Base-by-base conservation (phyloP, 2,888 invertebrate species). In the Alentia gelatinosa region DNA sequence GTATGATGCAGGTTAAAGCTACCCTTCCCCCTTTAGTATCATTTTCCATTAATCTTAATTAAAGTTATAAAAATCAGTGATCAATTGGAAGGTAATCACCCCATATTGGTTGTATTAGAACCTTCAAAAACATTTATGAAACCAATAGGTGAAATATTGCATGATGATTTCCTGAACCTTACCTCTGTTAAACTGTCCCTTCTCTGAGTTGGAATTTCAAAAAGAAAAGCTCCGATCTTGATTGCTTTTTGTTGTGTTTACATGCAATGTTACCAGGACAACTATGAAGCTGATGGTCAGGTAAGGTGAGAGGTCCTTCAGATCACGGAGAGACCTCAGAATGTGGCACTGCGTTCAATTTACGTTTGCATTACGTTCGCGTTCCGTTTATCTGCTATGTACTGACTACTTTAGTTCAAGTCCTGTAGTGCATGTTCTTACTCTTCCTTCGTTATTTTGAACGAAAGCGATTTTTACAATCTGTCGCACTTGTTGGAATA, bases 241-340 rank as follows among this genome's bases (percentile, higher is more conserved):
- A 79, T n/a, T 37, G 37, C 12, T 79, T 1, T 79, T 35, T 79
- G 79, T 79, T 79, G 37, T 79, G 79, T 23, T 86, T 86, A 86
- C 42, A 86, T 47, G 42, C 86, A 86, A 26, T 42, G 26, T 47
- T 47, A 86, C 42, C 86, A 86, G 86, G 86, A 86, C 47, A 40
- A 42, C 86, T 86, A 7, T 86, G 86, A 86, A 47, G 86, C 47
- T 30, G 86, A 83, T 4, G 42, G 40, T 42, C 40, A 86, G 86
- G 86, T 86, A 86, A 86, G 86, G 86, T 47, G 47, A 86, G 23
- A 74, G 79, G 75, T 75, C 56, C 3, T n/a, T 56, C 56, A 56
- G 1, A 56, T 19, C 19, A 19, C 56, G 19, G 56, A n/a, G 56
- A 68, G 68, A 68, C 68, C 56, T 56, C 30, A 68, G 0, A 68